phyloP scores from a whole-genome alignment of 2,113 vertebrate genomes.

The Colossoma macropomum region DNA sequence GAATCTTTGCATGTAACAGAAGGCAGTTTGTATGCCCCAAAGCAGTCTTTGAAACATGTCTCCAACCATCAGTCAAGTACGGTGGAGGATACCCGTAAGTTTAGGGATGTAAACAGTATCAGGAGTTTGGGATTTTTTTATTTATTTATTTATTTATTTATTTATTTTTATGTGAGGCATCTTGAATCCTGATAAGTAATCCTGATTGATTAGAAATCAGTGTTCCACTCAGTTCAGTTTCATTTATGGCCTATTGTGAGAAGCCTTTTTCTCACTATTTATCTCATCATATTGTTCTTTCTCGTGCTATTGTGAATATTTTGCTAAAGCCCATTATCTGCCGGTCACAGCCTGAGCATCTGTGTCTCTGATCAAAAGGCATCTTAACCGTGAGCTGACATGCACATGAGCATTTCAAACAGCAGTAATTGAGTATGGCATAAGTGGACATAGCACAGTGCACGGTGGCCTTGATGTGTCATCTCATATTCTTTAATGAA shows the following conservation, averaged over 20 bases:
- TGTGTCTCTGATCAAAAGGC: conserved; percentile 2
- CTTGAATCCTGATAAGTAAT: too few species aligned
- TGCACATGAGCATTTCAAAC: neutral
- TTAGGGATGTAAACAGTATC: too few species aligned
- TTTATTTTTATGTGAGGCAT: too few species aligned
- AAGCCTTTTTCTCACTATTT: neutral
- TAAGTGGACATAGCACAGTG: neutral
- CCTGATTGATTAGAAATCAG: too few species aligned
- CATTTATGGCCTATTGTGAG: too few species aligned
- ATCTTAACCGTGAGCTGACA: neutral
- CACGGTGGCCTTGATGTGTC: conserved; percentile 5
- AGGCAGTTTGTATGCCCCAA: too few species aligned
- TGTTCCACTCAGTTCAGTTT: neutral
- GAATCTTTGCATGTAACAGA: too few species aligned
- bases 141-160: too few species aligned
- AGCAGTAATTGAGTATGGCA: neutral
- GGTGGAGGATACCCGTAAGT: too few species aligned
- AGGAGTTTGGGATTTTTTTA: too few species aligned
- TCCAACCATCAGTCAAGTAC: too few species aligned
- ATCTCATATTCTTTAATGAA: neutral
- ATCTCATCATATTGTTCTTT: neutral
- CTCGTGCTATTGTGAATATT: neutral
- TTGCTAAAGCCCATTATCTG: neutral
- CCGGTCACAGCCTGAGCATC: conserved; percentile 1
- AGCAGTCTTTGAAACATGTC: too few species aligned